phyloP scores from a whole-genome alignment of 2,888 invertebrate genomes.

The Koerneria pararmatus region DNA sequence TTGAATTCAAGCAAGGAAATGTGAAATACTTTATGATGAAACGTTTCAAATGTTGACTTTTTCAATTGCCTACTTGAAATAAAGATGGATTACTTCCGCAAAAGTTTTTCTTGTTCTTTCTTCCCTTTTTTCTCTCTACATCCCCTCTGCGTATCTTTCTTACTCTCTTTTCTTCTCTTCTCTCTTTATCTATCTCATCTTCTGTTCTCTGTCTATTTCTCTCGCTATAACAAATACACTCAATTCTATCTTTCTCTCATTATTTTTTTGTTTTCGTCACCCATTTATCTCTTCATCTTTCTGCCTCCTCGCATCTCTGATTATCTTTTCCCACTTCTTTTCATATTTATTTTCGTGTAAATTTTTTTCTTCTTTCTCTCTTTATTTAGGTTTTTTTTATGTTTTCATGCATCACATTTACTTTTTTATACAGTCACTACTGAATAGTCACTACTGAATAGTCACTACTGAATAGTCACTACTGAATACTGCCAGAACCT shows the following conservation, averaged over 20 bases:
- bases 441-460: neutral
- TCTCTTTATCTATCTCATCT: constrained; percentile 4
- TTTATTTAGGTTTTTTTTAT: too few relatives aligned
- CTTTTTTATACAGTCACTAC: neutral
- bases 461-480: neutral
- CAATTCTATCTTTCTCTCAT: neutral
- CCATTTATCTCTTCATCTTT: neutral
- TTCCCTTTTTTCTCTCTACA: constrained; percentile 1
- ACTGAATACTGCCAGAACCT: too few relatives aligned
- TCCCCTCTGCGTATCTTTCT: neutral
- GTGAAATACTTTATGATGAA: too few relatives aligned
- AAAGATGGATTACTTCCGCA: too few relatives aligned
- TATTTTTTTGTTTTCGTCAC: neutral
- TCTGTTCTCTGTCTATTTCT: constrained; percentile 3
- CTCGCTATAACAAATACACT: neutral
- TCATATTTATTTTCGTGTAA: neutral
- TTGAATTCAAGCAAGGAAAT: too few relatives aligned
- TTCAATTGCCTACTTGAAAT: too few relatives aligned
- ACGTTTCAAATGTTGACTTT: too few relatives aligned
- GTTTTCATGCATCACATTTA: too few relatives aligned
- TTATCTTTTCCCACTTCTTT: neutral
- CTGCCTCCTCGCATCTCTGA: neutral
- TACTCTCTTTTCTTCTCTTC: constrained; percentile 5
- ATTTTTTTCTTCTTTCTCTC: neutral
- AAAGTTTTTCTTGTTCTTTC: neutral